These are phyloP conservation scores for Corvus cornix DNA, from an alignment of 2,113 vertebrate species.

Conservation along the genomic window DNA sequence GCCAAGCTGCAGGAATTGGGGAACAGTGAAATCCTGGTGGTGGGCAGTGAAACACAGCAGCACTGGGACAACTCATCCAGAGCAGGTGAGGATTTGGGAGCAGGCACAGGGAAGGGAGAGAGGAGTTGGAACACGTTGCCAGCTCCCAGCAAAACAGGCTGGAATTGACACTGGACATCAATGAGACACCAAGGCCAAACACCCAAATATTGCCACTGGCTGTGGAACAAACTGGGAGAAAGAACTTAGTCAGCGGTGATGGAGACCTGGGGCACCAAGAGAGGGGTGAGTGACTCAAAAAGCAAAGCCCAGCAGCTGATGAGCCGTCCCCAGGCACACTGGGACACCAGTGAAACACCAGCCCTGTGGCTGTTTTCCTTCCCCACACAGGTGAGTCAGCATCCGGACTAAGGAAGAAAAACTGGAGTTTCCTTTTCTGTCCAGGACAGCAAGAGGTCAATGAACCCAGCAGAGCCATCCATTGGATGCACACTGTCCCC, in stretches of 20 bases:
- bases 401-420: conserved; percentile 14
- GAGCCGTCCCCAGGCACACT: neutral
- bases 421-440: conserved; percentile 49
- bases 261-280: neutral
- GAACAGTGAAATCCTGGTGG: rapidly evolving
- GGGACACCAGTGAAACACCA: neutral
- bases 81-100: neutral
- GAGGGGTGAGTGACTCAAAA: neutral
- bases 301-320: neutral
- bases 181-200: neutral
- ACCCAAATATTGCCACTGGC: neutral
- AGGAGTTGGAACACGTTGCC: neutral
- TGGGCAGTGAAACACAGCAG: neutral
- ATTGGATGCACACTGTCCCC: neutral
- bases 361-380: conserved; percentile 21
- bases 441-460: neutral
- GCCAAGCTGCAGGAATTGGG: neutral
- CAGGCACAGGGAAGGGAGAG: neutral
- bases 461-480: neutral
- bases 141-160: neutral
- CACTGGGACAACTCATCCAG: neutral
- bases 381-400: conserved; percentile 61
- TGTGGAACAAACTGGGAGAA: neutral
- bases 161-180: neutral
- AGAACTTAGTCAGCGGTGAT: neutral